A percentile compares a stretch with the other conserved stretches of the same genome.
phyloP scores from a whole-genome alignment of 1,140 invertebrate species.

The Cataglyphis hispanica region DNA sequence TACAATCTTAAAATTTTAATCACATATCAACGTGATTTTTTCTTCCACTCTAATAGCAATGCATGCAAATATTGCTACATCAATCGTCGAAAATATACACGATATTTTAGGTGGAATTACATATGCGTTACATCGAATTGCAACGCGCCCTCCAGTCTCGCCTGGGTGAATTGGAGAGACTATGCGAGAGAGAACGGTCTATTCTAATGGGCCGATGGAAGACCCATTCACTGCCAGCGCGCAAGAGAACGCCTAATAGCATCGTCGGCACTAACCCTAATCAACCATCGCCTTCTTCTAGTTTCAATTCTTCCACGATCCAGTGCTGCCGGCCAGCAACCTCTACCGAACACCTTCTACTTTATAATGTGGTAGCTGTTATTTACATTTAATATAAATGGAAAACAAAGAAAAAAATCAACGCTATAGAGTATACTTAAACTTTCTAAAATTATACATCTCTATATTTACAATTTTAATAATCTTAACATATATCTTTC shows the following conservation, averaged over 20 bases:
- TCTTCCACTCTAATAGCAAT: not conserved
- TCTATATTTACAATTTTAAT: not conserved
- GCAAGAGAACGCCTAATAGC: conserved; percentile 89
- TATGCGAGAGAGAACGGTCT: conserved; percentile 94
- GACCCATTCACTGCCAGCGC: conserved; percentile 93
- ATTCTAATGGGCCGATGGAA: conserved; percentile 95
- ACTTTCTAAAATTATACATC: not conserved
- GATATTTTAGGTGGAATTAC: conserved; percentile 90
- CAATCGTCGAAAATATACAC: not conserved
- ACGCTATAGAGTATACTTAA: not conserved
- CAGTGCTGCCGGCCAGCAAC: conserved; percentile 84
- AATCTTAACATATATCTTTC: conserved; percentile 45
- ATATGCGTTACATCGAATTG: conserved; percentile 96
- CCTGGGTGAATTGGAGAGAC: conserved; percentile 93
- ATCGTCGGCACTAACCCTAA: conserved; percentile 71
- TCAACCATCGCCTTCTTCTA: conserved; percentile 87
- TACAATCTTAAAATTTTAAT: not conserved
- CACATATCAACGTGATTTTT: not conserved
- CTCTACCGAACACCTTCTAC: conserved; percentile 83
- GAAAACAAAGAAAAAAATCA: not conserved
- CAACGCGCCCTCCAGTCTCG: conserved; percentile 95
- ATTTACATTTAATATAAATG: conserved; percentile 9
- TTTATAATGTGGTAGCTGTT: conserved; percentile 83
- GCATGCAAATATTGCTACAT: not conserved
- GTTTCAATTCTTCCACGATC: conserved; percentile 81